Base-by-base conservation (phyloP, 30 jellyfish, hydroid and myxozoan genomes). In the Hydractinia symbiolongicarpus region DNA sequence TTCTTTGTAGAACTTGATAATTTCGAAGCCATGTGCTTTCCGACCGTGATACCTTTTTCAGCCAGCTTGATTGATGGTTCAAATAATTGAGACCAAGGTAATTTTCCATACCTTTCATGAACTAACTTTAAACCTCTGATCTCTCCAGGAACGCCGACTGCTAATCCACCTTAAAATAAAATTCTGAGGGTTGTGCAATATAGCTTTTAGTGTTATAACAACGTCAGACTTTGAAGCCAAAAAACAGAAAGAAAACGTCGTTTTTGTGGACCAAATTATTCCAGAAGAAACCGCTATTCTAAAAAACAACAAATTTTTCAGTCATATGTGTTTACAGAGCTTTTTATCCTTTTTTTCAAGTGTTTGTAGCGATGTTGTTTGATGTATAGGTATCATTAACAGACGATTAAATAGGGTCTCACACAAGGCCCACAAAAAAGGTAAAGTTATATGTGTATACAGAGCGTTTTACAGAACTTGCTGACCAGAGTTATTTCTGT, bases 91-190 rank as follows among this genome's bases (percentile, higher is more conserved):
- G 79, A 10, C 95, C 95, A 86, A 5, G 50, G 30, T 73, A 86
- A 19, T 21, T 79, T 86, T n/a, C 95, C 95, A 66, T 49, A 86
- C 52, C 69, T 79, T 66, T 86, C 20, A 61, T 79, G 83, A 10
- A 82, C 89, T 16, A 53, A 50, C 73, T 60, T 7, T 10, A 85
- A 54, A 15, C 94, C 94, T 67, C 76, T 72, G 13, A 85, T 54
- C 70, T 77, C 94, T 40, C 88, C 88, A 7, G 94, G 94, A 61
- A 85, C 88, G 53, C 86, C 93, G 55, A 84, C 93, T 10, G 93
- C 82, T 9, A 77, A 67, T 0, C 93, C 93, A 68, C 93, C 93
- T 84, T 50, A 20, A n/a, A 77, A 21, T 19, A 5, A 30, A 30
- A 30, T 30, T 30, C 2, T 58, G 69, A 58, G 19, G 44, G 44